phyloP scores from a whole-genome alignment of 2,797 vertebrate genomes.

The Ceryle rudis region DNA sequence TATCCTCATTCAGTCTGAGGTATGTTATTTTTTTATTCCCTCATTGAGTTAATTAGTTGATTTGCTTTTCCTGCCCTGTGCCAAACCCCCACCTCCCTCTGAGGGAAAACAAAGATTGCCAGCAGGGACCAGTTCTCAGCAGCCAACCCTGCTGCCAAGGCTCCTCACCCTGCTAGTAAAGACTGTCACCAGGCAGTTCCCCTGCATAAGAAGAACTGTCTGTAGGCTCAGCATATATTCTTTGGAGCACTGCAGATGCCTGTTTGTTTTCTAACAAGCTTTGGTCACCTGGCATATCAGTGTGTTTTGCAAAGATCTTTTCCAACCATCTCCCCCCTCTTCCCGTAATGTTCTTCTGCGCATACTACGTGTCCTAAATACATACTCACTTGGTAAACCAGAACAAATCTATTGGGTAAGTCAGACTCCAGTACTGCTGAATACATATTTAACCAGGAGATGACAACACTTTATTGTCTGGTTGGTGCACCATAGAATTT shows the following conservation, averaged over 20 bases:
- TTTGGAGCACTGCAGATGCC: not conserved
- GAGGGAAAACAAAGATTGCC: not conserved
- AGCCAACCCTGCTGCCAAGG: not conserved
- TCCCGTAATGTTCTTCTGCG: not conserved
- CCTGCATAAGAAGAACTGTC: not conserved
- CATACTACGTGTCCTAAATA: not conserved
- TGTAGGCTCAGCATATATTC: not conserved
- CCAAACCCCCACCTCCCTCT: not conserved
- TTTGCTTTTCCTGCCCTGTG: slow-evolving; percentile 35
- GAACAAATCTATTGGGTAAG: slow-evolving; percentile 27
- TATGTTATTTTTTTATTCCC: not conserved
- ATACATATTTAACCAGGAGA: slow-evolving; percentile 27
- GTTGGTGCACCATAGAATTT: not conserved
- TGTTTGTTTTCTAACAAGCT: not conserved
- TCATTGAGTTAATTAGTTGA: slow-evolving; percentile 33
- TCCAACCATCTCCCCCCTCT: not conserved
- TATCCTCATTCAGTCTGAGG: slow-evolving; percentile 7
- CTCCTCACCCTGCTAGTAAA: not conserved
- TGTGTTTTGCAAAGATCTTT: not conserved
- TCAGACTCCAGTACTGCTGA: not conserved
- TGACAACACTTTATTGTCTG: not conserved
- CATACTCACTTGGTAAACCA: slow-evolving; percentile 34
- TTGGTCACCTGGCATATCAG: not conserved
- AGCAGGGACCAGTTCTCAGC: not conserved
- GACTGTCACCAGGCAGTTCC: not conserved